phyloP scores from a whole-genome alignment of 2,113 vertebrate species.

The Sardina pilchardus region DNA sequence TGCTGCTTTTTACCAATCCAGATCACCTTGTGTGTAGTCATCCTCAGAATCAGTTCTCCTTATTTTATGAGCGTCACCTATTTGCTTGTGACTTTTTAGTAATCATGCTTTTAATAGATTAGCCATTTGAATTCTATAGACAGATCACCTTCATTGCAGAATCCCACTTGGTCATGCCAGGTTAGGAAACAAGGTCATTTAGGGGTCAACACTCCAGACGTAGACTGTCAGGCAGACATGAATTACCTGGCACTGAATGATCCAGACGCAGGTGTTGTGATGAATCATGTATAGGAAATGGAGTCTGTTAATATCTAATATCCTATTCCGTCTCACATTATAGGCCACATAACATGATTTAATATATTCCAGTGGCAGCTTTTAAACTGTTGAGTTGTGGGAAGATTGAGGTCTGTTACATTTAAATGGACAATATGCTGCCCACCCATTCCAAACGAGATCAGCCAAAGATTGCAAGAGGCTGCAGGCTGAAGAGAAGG shows the following conservation, averaged over 20 bases:
- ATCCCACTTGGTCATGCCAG: background rate
- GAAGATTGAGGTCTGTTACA: constrained; percentile 46
- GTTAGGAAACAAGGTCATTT: constrained; percentile 11
- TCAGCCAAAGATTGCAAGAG: background rate
- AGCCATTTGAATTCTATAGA: too few relatives aligned
- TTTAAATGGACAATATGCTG: constrained; percentile 45
- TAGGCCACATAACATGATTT: constrained; percentile 16
- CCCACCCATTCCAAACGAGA: constrained; percentile 19
- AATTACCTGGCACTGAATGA: background rate
- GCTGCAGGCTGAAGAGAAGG: constrained; percentile 23
- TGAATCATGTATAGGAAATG: background rate
- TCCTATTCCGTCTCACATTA: background rate
- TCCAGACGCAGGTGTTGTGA: background rate
- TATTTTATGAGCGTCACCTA: too few relatives aligned
- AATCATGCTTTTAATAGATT: too few relatives aligned
- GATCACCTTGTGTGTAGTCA: too few relatives aligned
- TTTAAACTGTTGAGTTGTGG: constrained; percentile 42
- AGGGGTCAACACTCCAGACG: constrained; percentile 8
- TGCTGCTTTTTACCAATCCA: too few relatives aligned
- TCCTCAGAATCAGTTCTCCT: too few relatives aligned
- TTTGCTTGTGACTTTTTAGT: too few relatives aligned
- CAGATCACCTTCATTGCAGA: too few relatives aligned
- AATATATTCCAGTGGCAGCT: constrained; percentile 38
- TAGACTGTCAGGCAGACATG: background rate
- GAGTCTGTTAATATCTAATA: background rate